Base-by-base conservation (phyloP, 37 sponge, comb jelly and placozoan genomes). In the Sycon ciliatum region DNA sequence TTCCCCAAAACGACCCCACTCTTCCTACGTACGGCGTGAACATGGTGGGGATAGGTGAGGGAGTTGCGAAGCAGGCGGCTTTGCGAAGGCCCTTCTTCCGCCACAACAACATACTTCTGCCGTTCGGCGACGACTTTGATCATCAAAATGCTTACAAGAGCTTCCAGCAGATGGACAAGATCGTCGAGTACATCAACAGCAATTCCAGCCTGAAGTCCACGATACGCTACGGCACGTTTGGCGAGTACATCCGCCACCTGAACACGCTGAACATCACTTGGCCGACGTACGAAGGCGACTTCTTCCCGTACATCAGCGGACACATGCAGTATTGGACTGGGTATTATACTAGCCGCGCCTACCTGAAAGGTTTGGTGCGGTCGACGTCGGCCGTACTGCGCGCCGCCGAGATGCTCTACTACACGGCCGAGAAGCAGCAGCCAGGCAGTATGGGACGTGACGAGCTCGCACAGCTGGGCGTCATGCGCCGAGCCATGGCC, bases 291-390 rank as follows among this genome's bases (percentile, higher is more conserved):
- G 83, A 87, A 20, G 98, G 91, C 57, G 98, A 96, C 57, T 86
- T 96, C 86, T 91, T 96, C 69, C 98, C 98, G 9, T 89, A 91
- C 63, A 86, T 91, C 32, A 83, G 87, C 64, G 64, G 60, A 13
- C 88, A 86, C 9, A 67, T 72, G 32, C 38, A 63, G 60, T 95
- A 85, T 69, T 95, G 97, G 97, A 85, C 89, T n/a, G 95, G 98
- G 1, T 96, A 89, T 60, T 96, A 86, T 81, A 91, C 98, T 22
- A 85, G 86, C 60, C 76, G 98, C 34, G 89, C 92, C 22, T 86
- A 85, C 6, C 67, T 91, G 68, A 96, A 96, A 73, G 89, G 92
- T 2, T 96, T 91, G 34, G 78, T 80, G 9, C 75, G 98, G 4
- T 60, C 63, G 16, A 60, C 9, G 27, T 11, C 24, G 9, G 63